Evolutionary conservation across 2,797 vertebrate species (phyloP).

Genomic region (Oreortyx pictus): DNA sequence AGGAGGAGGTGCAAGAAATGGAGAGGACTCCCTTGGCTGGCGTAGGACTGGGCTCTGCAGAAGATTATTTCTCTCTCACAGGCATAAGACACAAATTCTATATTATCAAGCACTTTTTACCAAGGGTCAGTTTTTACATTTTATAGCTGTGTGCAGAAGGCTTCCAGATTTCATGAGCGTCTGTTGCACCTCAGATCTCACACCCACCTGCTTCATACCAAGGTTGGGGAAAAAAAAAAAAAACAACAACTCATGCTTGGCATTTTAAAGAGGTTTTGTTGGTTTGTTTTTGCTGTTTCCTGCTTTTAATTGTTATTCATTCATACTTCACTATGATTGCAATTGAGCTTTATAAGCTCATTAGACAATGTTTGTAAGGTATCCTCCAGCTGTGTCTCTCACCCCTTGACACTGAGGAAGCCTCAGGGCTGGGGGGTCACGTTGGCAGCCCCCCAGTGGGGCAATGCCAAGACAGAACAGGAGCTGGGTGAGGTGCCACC

Average conservation of each 20-base stretch:
- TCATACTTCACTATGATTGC: conserved; percentile 74
- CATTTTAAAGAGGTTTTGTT: conserved; percentile 40
- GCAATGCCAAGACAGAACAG: not conserved
- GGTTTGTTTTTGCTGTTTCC: not conserved
- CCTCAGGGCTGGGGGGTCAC: fast-evolving
- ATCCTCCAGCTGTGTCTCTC: not conserved
- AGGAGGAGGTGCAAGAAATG: not conserved
- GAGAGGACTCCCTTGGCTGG: conserved; percentile 55
- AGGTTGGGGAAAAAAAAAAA: conserved; percentile 21
- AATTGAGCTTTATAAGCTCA: conserved; percentile 84
- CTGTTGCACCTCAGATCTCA: conserved; percentile 69
- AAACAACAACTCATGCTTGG: conserved; percentile 47
- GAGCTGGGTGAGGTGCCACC: not conserved
- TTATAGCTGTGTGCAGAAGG: conserved; percentile 78
- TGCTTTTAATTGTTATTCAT: conserved; percentile 41
- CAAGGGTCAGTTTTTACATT: conserved; percentile 84
- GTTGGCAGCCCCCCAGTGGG: not conserved
- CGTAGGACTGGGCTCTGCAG: conserved; percentile 68
- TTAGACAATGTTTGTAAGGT: conserved; percentile 39
- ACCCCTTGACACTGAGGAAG: not conserved
- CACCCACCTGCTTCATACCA: conserved; percentile 58
- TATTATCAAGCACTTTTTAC: conserved; percentile 84
- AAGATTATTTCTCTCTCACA: conserved; percentile 72
- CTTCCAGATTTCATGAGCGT: conserved; percentile 78
- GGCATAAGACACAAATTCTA: conserved; percentile 78